phyloP scores from a whole-genome alignment of 30 jellyfish, hydroid and myxozoan species.

The Aurelia aurita region DNA sequence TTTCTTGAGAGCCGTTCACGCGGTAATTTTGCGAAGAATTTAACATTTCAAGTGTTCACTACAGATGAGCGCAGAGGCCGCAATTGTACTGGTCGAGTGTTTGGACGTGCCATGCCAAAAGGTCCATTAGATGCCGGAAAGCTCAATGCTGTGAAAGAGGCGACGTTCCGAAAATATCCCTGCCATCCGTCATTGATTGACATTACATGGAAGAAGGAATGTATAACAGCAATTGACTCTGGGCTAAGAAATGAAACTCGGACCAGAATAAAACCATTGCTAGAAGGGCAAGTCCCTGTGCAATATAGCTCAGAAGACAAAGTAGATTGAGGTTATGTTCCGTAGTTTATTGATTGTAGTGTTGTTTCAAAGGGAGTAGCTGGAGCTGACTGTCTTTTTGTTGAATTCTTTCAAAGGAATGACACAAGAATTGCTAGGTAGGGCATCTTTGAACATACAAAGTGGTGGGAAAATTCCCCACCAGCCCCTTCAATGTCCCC shows the following conservation, averaged over 20 bases:
- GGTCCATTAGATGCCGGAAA: conserved; percentile 91
- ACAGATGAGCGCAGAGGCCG: conserved; percentile 92
- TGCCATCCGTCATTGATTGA: conserved; percentile 88
- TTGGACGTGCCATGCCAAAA: conserved; percentile 89
- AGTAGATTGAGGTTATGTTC: not conserved
- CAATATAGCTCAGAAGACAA: conserved; percentile 8
- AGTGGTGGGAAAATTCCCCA: too few species aligned
- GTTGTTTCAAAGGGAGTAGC: too few species aligned
- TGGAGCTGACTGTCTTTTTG: too few species aligned
- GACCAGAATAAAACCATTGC: conserved; percentile 57
- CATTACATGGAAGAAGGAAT: conserved; percentile 93
- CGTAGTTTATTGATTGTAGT: too few species aligned
- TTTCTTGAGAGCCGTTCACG: conserved; percentile 91
- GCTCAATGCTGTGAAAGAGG: conserved; percentile 85
- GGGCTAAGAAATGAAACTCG: conserved; percentile 95
- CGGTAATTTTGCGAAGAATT: conserved; percentile 97
- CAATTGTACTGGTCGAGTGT: conserved; percentile 97
- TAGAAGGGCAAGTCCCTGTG: conserved; percentile 60
- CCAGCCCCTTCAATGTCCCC: too few species aligned
- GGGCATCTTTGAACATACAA: too few species aligned
- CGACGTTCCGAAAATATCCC: conserved; percentile 93
- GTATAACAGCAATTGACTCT: conserved; percentile 97
- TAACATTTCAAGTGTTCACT: conserved; percentile 82
- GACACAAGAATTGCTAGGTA: too few species aligned
- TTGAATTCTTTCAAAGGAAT: too few species aligned